Base-by-base conservation (phyloP, 2,888 invertebrate species). In the Vandiemenella viatica region DNA sequence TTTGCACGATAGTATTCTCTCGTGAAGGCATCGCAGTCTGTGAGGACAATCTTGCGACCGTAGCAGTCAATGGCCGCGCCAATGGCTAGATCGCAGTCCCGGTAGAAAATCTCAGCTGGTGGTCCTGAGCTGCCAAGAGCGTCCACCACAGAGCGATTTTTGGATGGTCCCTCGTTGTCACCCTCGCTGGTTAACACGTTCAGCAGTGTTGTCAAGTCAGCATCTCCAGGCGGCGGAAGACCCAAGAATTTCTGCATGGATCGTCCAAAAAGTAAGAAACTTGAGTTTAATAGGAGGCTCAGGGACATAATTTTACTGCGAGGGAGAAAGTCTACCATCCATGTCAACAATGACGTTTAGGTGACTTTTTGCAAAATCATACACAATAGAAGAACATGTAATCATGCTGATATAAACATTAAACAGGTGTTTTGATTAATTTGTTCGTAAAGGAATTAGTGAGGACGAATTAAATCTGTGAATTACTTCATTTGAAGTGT, bases 1-100 rank as follows among this genome's bases (percentile, higher is more conserved):
- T 80, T 82, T 49, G 75, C 73, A 3, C 76, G 70, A 66, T 91
- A 93, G 66, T 84, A 92, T 49, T 86, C 80, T 63, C 79, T 82
- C 0, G 93, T 93, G 58, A 81, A 91, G 1, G 76, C 71, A 66
- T 95, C 93, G 59, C 90, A 87, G 62, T 87, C 83, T 0, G 80
- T 84, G 0, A 95, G 66, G 0, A 88, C 73, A 18, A 91, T 75
- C 54, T 80, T 79, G 18, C 92, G 74, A 2, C 90, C 90, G 60
- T 77, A 91, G 4, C 87, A 79, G 62, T 87, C 86, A 1, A 95
- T 61, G 0, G 80, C 75, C 0, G 81, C 77, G 0, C 93, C 93
- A 53, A 93, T 83, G 37, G 78, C 77, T 20, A 95, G 69, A 65
- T 95, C 92, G 15, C 73, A 75, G 50, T 86, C 87, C 43, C 66